phyloP scores from a whole-genome alignment of 2,113 vertebrate species.

The Dryoscopus gambensis region DNA sequence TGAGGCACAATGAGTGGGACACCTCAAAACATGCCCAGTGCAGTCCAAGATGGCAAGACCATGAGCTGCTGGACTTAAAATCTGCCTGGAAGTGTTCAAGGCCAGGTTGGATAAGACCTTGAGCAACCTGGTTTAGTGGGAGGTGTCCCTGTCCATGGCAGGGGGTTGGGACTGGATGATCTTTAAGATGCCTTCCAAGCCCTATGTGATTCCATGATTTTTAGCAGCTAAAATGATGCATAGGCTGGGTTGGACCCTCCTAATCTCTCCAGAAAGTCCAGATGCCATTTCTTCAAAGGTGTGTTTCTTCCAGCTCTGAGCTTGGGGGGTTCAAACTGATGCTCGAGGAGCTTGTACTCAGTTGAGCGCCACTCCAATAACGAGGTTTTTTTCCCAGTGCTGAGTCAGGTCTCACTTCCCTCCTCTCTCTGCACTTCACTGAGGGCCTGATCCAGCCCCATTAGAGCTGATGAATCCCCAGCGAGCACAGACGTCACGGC shows the following conservation, averaged over 20 bases:
- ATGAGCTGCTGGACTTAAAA: neutral
- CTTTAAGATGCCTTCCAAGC: neutral
- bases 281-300: neutral
- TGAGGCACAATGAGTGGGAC: accelerated
- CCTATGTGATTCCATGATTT: neutral
- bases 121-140: neutral
- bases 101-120: neutral
- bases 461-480: conserved; percentile 20
- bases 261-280: neutral
- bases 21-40: neutral
- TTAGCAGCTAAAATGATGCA: neutral
- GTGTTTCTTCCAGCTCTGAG: neutral
- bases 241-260: neutral
- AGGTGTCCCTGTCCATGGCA: neutral
- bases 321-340: neutral
- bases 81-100: neutral
- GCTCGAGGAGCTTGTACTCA: too few species aligned
- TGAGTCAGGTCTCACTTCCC: conserved; percentile 22
- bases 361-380: neutral
- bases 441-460: neutral
- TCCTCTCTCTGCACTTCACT: neutral
- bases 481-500: neutral
- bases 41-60: neutral
- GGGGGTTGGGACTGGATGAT: neutral
- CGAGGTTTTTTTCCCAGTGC: neutral